Percentiles rank a stretch among this genome's conserved stretches.
phyloP scores from a whole-genome alignment of 2,888 invertebrate species.

The Apamea epomidion region DNA sequence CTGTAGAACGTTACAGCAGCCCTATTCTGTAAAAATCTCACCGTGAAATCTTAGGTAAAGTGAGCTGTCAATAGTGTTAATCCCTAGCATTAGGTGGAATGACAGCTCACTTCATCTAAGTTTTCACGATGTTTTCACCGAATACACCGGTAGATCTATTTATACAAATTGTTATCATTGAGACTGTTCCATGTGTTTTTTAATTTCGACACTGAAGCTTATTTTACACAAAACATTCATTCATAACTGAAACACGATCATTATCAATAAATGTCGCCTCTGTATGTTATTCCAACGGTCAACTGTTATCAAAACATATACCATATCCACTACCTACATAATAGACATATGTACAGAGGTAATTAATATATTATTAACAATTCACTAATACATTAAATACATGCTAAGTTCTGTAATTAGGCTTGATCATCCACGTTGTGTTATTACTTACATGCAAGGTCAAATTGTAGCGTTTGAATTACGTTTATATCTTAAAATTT shows the following conservation, averaged over 20 bases:
- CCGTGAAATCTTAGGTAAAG: neutral
- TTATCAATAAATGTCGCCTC: constrained; percentile 45
- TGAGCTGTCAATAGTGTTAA: neutral
- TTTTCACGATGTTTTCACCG: neutral
- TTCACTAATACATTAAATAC: constrained; percentile 56
- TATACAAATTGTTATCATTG: neutral
- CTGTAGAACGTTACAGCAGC: neutral
- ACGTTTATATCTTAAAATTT: neutral
- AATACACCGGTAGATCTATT: neutral
- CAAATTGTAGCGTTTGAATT: constrained; percentile 24
- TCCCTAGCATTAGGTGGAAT: neutral
- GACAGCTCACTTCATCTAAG: neutral
- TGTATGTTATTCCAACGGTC: constrained; percentile 68
- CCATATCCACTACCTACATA: constrained; percentile 69
- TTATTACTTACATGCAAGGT: constrained; percentile 59
- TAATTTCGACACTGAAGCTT: neutral
- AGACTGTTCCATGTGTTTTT: neutral
- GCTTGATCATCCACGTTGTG: constrained; percentile 37
- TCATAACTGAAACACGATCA: constrained; percentile 26
- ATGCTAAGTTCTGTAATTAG: constrained; percentile 46
- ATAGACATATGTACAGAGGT: constrained; percentile 31
- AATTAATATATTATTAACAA: constrained; percentile 46
- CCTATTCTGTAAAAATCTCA: neutral
- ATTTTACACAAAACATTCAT: constrained; percentile 7
- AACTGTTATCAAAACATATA: constrained; percentile 76